phyloP scores from a whole-genome alignment of 1,140 invertebrate genomes.

The Drosophila bocqueti region DNA sequence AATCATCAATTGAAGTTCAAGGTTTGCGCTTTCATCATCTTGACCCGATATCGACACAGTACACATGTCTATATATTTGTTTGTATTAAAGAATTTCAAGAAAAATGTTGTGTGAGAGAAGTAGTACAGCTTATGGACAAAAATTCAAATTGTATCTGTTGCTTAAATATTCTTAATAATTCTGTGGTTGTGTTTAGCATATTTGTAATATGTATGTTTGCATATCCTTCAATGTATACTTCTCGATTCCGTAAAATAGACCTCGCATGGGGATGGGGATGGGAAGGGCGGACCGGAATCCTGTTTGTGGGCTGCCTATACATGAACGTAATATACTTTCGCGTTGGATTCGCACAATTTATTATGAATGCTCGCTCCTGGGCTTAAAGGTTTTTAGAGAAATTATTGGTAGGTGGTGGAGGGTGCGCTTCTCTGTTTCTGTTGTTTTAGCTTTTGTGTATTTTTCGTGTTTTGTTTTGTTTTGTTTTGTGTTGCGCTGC shows the following conservation, averaged over 20 bases:
- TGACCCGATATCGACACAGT: conserved; percentile 31
- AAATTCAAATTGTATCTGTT: conserved; percentile 64
- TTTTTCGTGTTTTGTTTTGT: conserved; percentile 42
- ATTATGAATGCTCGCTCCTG: conserved; percentile 62
- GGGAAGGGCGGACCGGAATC: conserved; percentile 1
- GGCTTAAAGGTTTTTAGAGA: conserved; percentile 30
- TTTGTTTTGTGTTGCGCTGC: conserved; percentile 71
- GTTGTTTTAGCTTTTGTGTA: conserved; percentile 27
- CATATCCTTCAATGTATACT: conserved; percentile 45
- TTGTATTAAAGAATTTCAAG: conserved; percentile 68
- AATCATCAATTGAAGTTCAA: conserved; percentile 74
- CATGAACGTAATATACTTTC: conserved; percentile 58
- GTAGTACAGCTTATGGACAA: conserved; percentile 62
- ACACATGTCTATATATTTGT: conserved; percentile 25
- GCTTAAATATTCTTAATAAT: conserved; percentile 61
- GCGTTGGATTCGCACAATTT: conserved; percentile 61
- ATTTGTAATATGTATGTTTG: conserved; percentile 61
- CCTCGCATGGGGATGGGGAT: conserved; percentile 9
- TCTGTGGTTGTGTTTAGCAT: conserved; percentile 62
- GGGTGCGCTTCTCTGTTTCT: conserved; percentile 23
- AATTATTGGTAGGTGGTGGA: conserved; percentile 23
- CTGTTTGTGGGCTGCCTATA: conserved; percentile 46
- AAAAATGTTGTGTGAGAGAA: conserved; percentile 66
- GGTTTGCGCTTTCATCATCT: conserved; percentile 53
- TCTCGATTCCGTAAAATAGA: conserved; percentile 44